A percentile compares a stretch with the other conserved stretches of the same genome.
Conservation (phyloP, 2,113 vertebrate genomes). For the Zosterops lateralis region DNA sequence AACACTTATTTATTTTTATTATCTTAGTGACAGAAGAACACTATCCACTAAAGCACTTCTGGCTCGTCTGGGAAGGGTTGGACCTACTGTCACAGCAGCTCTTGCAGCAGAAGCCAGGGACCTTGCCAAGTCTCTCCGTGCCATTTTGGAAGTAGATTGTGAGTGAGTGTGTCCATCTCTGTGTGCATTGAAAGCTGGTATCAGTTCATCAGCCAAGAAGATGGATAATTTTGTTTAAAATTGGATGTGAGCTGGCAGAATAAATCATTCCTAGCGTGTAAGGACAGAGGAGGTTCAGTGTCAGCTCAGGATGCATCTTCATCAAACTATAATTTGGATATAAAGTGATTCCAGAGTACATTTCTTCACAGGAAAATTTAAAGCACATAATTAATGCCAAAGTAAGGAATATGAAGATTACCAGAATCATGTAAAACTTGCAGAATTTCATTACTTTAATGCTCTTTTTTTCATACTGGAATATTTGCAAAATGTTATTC, state of each 20-base stretch:
- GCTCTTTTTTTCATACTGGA: neutral
- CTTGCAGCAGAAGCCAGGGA: conserved; percentile 86
- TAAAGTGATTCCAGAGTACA: neutral
- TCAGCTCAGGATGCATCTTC: neutral
- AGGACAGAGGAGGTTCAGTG: neutral
- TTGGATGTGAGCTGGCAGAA: neutral
- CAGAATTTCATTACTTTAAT: neutral
- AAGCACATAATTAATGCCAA: neutral
- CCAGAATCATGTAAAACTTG: neutral
- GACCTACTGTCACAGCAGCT: conserved; percentile 64
- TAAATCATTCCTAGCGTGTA: neutral
- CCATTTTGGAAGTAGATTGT: conserved; percentile 86
- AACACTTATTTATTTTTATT: neutral
- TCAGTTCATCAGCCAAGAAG: neutral
- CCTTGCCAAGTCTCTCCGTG: conserved; percentile 80
- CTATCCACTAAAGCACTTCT: conserved; percentile 64
- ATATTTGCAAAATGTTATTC: neutral
- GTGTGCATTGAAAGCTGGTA: neutral
- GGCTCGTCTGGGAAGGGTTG: conserved; percentile 66
- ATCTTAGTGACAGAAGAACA: conserved; percentile 68
- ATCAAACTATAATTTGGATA: neutral
- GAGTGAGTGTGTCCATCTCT: conserved; percentile 64
- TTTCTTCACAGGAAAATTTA: neutral
- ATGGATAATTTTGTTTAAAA: neutral
- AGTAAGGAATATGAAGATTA: neutral